Evolutionary conservation across 2,888 invertebrate genomes (phyloP), one percentile per base, ranked within the genome.

Genomic region (Ferrisia virgata): DNA sequence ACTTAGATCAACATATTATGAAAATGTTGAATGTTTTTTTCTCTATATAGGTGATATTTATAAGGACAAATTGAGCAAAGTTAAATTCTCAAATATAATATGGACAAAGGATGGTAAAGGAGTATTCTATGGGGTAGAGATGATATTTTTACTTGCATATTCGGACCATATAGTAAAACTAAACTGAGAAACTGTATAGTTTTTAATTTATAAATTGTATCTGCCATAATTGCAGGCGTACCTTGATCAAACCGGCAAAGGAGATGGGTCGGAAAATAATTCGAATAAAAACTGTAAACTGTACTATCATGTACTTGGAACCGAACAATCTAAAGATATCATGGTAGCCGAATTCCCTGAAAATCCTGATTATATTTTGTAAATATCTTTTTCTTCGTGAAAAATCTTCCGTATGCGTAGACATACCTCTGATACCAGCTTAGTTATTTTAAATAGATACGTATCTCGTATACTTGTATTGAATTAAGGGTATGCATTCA

Each of bases 261-360:
- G 94, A 1, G 97, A 97, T 53, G 53, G 53, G 4, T 53, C 53
- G 18, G 53, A 53, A 18, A 53, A 53, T 22, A 22, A 6, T 1
- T 6, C 18, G 22, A 53, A 53, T 53, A 53, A 94, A 88, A 93
- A 96, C 89, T 98, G 99, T 89, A 98, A 97, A 88, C 90, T 99
- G 69, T 98, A 93, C 89, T 99, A 96, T 90, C 99, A 99, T 89
- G 18, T 53, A 9, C 22, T 53, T 22, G 53, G 53, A 53, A 53
- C 53, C 11, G 22, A 53, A 0, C 53, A 53, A 53, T 9, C 8
- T 53, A 2, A 53, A 53, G 53, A 53, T 22, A 8, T 53, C 8
- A 15, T 47, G 47, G n/a, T 47, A n/a, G 47, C n/a, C 15, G 47
- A 47, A 47, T 47, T n/a, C 5, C 47, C 47, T n/a, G 47, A 47